phyloP scores from a whole-genome alignment of 2,888 invertebrate genomes.

The Hyalella azteca region DNA sequence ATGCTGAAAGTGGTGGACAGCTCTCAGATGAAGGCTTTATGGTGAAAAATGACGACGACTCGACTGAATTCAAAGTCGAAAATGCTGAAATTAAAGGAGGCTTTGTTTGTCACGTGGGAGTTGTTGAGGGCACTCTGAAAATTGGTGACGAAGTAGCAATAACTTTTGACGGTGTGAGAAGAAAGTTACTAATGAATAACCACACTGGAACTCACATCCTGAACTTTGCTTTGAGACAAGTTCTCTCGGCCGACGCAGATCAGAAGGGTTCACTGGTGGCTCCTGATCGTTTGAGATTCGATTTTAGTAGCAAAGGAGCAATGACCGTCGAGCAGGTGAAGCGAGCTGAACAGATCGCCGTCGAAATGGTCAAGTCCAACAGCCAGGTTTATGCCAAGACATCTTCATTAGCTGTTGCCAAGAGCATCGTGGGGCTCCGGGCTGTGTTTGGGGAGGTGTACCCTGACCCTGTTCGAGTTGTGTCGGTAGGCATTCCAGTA shows the following conservation, averaged over 20 bases:
- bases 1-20: constrained; percentile 99
- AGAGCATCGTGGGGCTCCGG: constrained; percentile 87
- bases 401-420: constrained; percentile 81
- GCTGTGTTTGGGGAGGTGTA: constrained; percentile 99
- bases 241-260: constrained; percentile 88
- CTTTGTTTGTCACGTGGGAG: constrained; percentile 92
- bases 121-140: constrained; percentile 78
- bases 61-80: constrained; percentile 86
- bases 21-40: constrained; percentile 95
- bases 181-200: constrained; percentile 96
- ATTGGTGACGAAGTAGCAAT: constrained; percentile 80
- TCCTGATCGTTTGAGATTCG: constrained; percentile 94
- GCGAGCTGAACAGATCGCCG: constrained; percentile 80
- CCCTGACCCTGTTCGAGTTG: constrained; percentile 90
- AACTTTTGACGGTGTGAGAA: constrained; percentile 67
- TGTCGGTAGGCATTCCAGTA: constrained; percentile 91
- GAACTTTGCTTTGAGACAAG: constrained; percentile 90
- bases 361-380: constrained; percentile 77
- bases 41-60: constrained; percentile 70
- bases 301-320: constrained; percentile 92
- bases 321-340: constrained; percentile 88
- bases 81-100: constrained; percentile 95
- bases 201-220: constrained; percentile 97
- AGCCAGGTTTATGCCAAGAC: constrained; percentile 87
- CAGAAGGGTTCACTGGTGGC: constrained; percentile 97